Evolutionary conservation across 2,797 vertebrate genomes (phyloP), one percentile per base, ranked within the genome.

Genomic region (Masticophis lateralis): DNA sequence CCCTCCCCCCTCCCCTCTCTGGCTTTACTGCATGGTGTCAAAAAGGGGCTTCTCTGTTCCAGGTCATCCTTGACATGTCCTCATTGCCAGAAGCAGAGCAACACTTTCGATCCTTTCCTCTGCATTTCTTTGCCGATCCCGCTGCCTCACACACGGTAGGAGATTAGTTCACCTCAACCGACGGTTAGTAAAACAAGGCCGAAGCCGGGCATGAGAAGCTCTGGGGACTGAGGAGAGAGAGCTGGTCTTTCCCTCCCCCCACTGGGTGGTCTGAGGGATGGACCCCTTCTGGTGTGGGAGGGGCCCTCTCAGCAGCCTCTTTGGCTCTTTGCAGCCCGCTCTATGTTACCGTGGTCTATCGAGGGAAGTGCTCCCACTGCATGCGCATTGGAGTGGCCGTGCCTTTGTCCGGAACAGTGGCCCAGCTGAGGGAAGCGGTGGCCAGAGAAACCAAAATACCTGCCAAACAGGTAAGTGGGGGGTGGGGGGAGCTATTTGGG

Each of bases 21-120:
- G 87, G 51, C 87, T 10, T 47, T 9, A 14, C 61, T 60, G 14
- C 5, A 18, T n/a, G 0, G 9, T 10, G 66, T 53, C 87, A 87
- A 55, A 25, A 53, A 25, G 0, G 25, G 28, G 1, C 90, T 63
- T 66, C 0, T 90, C 88, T 37, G 47, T 27, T 91, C 20, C 96
- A 99, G 99, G 97, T 99, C 99, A 6, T 99, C 99, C 66, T 98
- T 99, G 97, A 99, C 99, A 5, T 99, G 99, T 94, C 99, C 99
- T 86, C 99, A 99, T 96, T 99, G 99, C 97, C 99, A 99, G 98
- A 99, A 99, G 97, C 99, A 99, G 97, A 99, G 99, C 98, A 99
- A 99, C 96, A 99, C 99, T 4, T 99, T 99, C 88, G 99, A 99
- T 96, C 99, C 99, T 74, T 99, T 99, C 96, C 98, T 99, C 74